phyloP scores from a whole-genome alignment of 2,797 vertebrate species.

The Mareca strepera region DNA sequence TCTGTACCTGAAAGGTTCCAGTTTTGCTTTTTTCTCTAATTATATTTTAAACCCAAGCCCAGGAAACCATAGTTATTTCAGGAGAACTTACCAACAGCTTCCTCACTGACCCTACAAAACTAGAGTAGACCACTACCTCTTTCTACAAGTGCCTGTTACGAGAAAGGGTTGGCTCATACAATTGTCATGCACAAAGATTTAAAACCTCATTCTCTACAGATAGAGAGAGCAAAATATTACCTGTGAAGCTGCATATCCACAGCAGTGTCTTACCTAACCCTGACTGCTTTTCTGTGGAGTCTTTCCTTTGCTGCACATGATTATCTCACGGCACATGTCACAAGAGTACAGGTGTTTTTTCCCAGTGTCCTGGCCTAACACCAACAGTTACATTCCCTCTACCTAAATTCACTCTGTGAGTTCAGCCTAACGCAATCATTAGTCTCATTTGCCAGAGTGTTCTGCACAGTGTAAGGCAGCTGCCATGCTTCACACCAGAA shows the following conservation, averaged over 20 bases:
- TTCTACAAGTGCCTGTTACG: neutral
- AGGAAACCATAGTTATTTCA: slow-evolving; percentile 10
- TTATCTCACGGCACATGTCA: neutral
- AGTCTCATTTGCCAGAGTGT: neutral
- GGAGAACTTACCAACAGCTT: slow-evolving; percentile 11
- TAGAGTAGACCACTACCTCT: slow-evolving; percentile 40
- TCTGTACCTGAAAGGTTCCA: neutral
- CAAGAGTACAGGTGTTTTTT: slow-evolving; percentile 36
- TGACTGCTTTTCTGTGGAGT: neutral
- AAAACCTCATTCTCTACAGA: neutral
- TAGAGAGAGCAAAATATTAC: neutral
- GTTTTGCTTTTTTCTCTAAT: neutral
- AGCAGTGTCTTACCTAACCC: neutral
- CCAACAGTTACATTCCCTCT: slow-evolving; percentile 10
- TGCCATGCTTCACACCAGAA: neutral
- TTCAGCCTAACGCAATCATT: neutral
- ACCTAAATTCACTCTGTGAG: slow-evolving; percentile 24
- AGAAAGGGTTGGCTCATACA: neutral
- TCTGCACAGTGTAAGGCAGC: neutral
- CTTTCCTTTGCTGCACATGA: neutral
- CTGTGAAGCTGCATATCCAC: neutral
- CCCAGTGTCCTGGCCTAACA: neutral
- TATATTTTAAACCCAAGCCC: neutral
- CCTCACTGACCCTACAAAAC: neutral
- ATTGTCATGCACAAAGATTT: neutral